Evolutionary conservation across 2,888 invertebrate species (phyloP), one percentile per base, ranked within the genome.

Genomic region (Epistrophe grossulariae): DNA sequence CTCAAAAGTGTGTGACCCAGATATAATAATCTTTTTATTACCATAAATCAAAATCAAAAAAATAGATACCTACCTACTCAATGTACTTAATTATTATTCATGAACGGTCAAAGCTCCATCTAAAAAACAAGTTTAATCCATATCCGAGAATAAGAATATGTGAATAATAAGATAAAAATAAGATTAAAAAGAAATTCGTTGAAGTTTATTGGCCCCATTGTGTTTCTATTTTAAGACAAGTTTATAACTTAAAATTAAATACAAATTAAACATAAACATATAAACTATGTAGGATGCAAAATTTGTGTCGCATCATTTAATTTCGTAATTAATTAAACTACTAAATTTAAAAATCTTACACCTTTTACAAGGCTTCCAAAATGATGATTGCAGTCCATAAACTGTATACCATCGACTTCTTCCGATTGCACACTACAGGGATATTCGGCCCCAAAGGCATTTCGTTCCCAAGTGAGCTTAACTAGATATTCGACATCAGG

Each of bases 401-500:
- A 93, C 24, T 90, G 89, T 52, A 93, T 90, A 8, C 91, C 91
- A 64, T 91, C 91, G 6, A 89, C 91, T 19, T 89, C 76, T 43
- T 91, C 90, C 17, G 92, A 92, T 57, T 91, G 91, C 38, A 93
- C 88, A 78, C 92, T 92, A 48, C 92, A 91, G 1, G 93, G 93
- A 88, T 93, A 93, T 79, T 93, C 93, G 0, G 92, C 92, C 1
- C 92, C 92, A 79, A 89, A 92, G 11, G 91, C 90, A 45, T 89
- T 89, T 15, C 89, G 73, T 43, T 90, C 90, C 93, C 93, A 93
- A 59, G 89, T 89, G 4, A 93, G 70, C 84, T 91, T 91, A 7
- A 93, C 89, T 38, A 91, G 87, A 83, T 93, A 93, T 40, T 90
- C 89, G 11, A 91, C 88, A 87, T 92, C 91, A 4, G 93, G 92